Evolutionary conservation across 2,888 invertebrate species (phyloP), one percentile per base, ranked within the genome.

Genomic region (Cerastis rubricosa): DNA sequence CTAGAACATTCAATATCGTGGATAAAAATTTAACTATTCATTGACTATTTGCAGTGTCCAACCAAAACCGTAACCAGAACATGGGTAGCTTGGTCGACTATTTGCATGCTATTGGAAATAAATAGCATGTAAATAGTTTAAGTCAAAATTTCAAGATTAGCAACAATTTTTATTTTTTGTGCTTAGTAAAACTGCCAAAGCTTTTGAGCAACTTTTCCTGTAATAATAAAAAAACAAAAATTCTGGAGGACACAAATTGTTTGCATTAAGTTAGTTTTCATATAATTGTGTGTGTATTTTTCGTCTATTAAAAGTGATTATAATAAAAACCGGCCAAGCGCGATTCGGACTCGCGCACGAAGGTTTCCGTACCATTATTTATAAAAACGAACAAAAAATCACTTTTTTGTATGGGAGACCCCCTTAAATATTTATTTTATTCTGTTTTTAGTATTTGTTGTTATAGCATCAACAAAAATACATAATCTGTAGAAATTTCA

Each of bases 261-360:
- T 63, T 71, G 77, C 63, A 77, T 80, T 71, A 40, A 19, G 25
- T 25, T 35, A 29, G 40, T 22, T 70, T 68, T 25, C 17, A 79
- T 61, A 78, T 51, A 43, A 47, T 25, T 45, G 35, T 49, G 49
- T 61, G 25, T 45, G 43, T 35, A 35, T 3, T 35, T 35, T 35
- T 1, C 35, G 35, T 45, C 79, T 45, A 35, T 54, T 75, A n/a
- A 25, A 59, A 74, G 74, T 76, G 45, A 22, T 65, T 72, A 51
- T 25, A n/a, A n/a, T 40, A 22, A 47, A n/a, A n/a, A n/a, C n/a
- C n/a, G n/a, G n/a, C n/a, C n/a, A n/a, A n/a, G n/a, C n/a, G n/a
- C n/a, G n/a, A n/a, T n/a, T n/a, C n/a, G n/a, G n/a, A n/a, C n/a
- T n/a, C n/a, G n/a, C n/a, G n/a, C n/a, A n/a, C n/a, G n/a, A n/a